These are phyloP conservation scores for Chaenocephalus aceratus DNA, from an alignment of 2,113 vertebrate species.

Conservation along the genomic window DNA sequence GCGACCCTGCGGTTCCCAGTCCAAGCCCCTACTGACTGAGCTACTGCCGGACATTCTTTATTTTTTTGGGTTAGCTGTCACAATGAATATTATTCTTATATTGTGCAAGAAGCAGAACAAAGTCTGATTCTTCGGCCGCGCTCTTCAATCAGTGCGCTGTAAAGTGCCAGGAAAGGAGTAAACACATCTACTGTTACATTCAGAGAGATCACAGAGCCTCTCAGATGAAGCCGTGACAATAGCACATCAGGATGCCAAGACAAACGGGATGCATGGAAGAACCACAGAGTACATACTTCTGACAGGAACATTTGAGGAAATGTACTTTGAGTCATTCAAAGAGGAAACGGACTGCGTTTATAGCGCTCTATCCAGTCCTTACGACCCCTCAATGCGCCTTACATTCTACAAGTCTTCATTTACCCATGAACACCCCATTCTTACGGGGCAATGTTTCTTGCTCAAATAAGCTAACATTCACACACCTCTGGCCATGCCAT, in stretches of 20 bases:
- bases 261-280: conserved; percentile 14
- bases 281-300: background rate
- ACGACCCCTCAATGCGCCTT: too few species aligned
- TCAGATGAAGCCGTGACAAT: background rate
- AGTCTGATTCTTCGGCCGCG: background rate
- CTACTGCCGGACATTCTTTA: too few species aligned
- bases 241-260: background rate
- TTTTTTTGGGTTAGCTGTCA: background rate
- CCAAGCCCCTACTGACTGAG: too few species aligned
- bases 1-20: too few species aligned
- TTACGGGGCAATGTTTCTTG: too few species aligned
- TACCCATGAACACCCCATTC: too few species aligned
- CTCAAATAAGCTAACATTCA: too few species aligned
- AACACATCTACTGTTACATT: background rate
- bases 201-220: background rate
- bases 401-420: too few species aligned
- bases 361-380: too few species aligned
- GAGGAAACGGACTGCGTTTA: background rate
- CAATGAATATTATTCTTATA: background rate
- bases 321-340: background rate
- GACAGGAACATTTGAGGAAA: conserved; percentile 9
- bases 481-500: too few species aligned
- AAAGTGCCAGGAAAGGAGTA: background rate
- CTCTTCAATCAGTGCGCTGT: background rate
- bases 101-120: too few species aligned